Evolutionary conservation across 2,888 invertebrate genomes (phyloP), one percentile per base, ranked within the genome.

Genomic region (Troglohyphantes excavatus): DNA sequence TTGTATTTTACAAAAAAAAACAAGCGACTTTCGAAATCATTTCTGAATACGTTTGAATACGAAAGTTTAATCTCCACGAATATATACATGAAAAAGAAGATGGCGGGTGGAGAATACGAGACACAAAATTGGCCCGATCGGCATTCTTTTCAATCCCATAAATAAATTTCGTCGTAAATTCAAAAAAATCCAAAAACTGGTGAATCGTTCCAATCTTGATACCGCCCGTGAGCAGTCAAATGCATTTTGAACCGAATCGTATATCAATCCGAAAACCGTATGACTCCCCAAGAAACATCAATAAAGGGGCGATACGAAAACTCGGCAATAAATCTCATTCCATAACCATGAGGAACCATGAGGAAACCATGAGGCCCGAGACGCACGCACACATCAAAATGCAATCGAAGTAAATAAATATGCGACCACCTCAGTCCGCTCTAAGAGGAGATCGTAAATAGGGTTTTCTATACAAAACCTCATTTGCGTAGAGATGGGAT

Each of bases 401-500:
- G 61, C 65, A 65, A 78, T 78, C 29, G 39, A 43, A 23, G 26
- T 65, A 78, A 78, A 61, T 78, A 78, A 78, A 78, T 78, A 78
- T 65, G 65, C 33, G 43, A 27, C 63, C 63, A 78, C 72, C 72
- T 46, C 17, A 3, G n/a, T 46, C 13, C n/a, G 33, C 13, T 43
- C 21, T 26, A 72, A 72, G 23, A 43, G 7, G 17, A 19, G n/a
- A 11, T 39, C 23, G 23, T 68, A 33, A 67, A 21, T 11, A 23
- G n/a, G 43, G 26, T 21, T 43, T 53, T 13, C 3, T 17, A 9
- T 73, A 63, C 21, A 63, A 21, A 23, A 43, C n/a, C 46, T 84
- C 87, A 87, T 87, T 87, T 87, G 73, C 81, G 79, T 81, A 72
- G 43, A 87, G 87, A 87, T 81, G 81, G 79, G 21, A 72, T 73